Percentiles rank a stretch among this genome's conserved stretches.
These are phyloP conservation scores for Euzophera pinguis DNA, from an alignment of 2,888 invertebrate species.

Conservation along the genomic window DNA sequence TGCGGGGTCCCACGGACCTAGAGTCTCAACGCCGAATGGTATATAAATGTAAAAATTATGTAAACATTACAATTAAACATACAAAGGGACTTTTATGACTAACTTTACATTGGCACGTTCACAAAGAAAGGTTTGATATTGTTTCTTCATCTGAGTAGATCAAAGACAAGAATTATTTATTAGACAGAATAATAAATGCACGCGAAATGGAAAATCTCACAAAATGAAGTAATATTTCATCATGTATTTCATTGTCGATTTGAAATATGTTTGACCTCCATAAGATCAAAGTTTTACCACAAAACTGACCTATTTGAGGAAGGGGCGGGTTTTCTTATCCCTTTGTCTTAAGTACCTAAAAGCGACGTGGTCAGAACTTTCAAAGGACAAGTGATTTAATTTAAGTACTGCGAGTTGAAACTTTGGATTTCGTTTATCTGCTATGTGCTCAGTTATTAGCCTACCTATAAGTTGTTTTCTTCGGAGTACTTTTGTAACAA, in stretches of 20 bases:
- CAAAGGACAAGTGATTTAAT: slow-evolving; percentile 12
- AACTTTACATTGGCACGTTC: slow-evolving; percentile 5
- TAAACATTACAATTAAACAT: too few relatives aligned
- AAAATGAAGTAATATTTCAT: neutral
- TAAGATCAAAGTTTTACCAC: slow-evolving; percentile 16
- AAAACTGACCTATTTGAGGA: slow-evolving; percentile 20
- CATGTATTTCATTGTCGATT: neutral
- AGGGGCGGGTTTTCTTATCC: slow-evolving; percentile 27
- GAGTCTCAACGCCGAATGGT: too few relatives aligned
- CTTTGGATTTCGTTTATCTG: slow-evolving; percentile 4
- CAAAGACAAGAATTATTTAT: slow-evolving; percentile 4
- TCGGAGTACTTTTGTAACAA: too few relatives aligned
- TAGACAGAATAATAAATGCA: slow-evolving; percentile 3
- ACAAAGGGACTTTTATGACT: neutral
- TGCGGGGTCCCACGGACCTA: too few relatives aligned
- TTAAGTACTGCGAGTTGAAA: slow-evolving; percentile 7
- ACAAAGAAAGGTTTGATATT: neutral
- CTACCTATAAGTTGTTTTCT: too few relatives aligned
- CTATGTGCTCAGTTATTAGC: neutral
- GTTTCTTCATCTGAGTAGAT: neutral
- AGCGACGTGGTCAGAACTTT: slow-evolving; percentile 15
- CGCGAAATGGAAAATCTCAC: neutral
- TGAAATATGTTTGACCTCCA: neutral
- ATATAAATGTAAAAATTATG: too few relatives aligned
- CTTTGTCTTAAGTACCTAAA: slow-evolving; percentile 15